Base-by-base conservation (phyloP, 2,113 vertebrate genomes). In the Semnornis frantzii region DNA sequence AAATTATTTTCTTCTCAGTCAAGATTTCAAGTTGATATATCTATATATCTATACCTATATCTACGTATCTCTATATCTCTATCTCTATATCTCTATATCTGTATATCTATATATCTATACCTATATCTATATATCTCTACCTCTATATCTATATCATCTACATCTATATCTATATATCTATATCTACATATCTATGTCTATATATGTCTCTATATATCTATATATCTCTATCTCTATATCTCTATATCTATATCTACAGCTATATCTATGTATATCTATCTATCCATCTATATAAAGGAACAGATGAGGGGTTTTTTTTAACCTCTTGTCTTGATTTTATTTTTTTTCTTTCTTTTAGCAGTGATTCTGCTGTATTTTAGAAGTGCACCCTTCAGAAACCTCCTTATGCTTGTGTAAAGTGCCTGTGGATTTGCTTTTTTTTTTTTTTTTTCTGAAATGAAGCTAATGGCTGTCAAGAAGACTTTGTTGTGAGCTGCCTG, bases 341-440 rank as follows among this genome's bases (percentile, higher is more conserved):
- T 16, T 12, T 30, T 6, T 18, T 57, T 28, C 34, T 25, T 30
- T 20, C 52, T 60, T 52, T 50, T 4, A 7, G 4, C 68, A 59
- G 37, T 28, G 70, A 16, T 70, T 87, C 10, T 58, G 62, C 28
- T 46, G 6, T 81, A 23, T 91, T 84, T 90, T 57, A 81, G 27
- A 88, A 44, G 52, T 90, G 62, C 10, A 66, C 24, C 37, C 87
- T 59, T 1, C 15, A 28, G 59, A 10, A 16, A 33, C 30, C 58
- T 18, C 12, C 25, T 17, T 34, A 28, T 1, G 0, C 58, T 89
- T 87, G 23, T 70, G 15, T 90, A 50, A 27, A 37, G 68, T 81
- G 76, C 30, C 39, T 25, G 20, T 89, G 77, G 17, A 80, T 87
- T 95, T 87, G 94, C n/a, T n/a, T n/a, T n/a, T n/a, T 64, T 65